phyloP scores from a whole-genome alignment of 2,113 vertebrate genomes.

The Chascanopsetta lugubris region DNA sequence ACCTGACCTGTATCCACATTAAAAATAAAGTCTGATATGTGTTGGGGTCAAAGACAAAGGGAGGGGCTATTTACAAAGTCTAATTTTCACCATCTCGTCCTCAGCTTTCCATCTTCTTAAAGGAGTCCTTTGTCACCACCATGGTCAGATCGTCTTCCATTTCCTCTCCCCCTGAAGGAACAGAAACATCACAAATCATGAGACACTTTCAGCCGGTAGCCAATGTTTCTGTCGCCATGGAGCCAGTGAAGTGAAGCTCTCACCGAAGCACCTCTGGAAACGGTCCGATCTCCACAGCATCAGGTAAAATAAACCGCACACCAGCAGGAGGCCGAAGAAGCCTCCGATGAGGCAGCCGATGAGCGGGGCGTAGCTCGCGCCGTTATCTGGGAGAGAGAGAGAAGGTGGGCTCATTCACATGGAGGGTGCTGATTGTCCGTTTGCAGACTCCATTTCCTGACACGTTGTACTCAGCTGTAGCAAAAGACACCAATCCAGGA shows the following conservation, averaged over 20 bases:
- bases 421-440: no score
- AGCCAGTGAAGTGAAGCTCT: background rate
- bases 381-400: conserved; percentile 45
- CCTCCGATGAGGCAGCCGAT: conserved; percentile 75
- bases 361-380: conserved; percentile 42
- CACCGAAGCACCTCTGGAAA: conserved; percentile 70
- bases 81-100: background rate
- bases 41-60: no score
- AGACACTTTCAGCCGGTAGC: rapidly evolving
- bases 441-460: no score
- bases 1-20: background rate
- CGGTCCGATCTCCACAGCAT: conserved; percentile 67
- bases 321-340: conserved; percentile 68
- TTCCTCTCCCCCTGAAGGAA: conserved; percentile 53
- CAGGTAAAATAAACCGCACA: conserved; percentile 48
- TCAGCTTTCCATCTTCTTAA: background rate
- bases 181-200: conserved; percentile 17
- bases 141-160: conserved; percentile 57
- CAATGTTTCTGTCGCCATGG: no score
- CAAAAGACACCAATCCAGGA: no score
- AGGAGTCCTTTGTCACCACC: conserved; percentile 42
- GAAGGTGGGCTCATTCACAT: no score
- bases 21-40: no score
- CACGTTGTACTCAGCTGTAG: no score
- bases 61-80: background rate